These are phyloP conservation scores for Bucco capensis DNA, from an alignment of 2,113 vertebrate genomes.

Conservation along the genomic window DNA sequence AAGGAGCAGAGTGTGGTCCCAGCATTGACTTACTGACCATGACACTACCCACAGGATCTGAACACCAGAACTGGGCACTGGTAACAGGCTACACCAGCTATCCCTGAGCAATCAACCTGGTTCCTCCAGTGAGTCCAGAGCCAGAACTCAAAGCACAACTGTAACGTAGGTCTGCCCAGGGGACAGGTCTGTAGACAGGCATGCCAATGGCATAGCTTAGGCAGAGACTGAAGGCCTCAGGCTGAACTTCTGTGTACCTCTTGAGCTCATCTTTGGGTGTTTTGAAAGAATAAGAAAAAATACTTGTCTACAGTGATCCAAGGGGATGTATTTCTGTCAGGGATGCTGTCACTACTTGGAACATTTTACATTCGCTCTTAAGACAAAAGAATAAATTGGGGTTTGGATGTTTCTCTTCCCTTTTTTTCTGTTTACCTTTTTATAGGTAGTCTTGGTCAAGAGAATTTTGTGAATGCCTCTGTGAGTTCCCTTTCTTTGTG, in stretches of 20 bases:
- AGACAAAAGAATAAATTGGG: not conserved
- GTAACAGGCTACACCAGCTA: not conserved
- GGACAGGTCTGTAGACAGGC: not conserved
- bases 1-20: not conserved
- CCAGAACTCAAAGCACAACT: not conserved
- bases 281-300: not conserved
- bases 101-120: not conserved
- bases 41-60: not conserved
- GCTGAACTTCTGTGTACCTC: not conserved
- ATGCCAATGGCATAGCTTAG: not conserved
- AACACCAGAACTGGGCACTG: rapidly evolving
- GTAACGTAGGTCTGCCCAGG: not conserved
- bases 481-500: not conserved
- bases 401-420: not conserved
- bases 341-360: not conserved
- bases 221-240: not conserved
- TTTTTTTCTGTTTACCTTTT: not conserved
- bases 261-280: not conserved
- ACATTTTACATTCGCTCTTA: not conserved
- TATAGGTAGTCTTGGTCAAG: not conserved
- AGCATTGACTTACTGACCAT: rapidly evolving
- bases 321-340: not conserved
- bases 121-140: not conserved
- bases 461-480: not conserved
- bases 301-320: not conserved